Evolutionary conservation across 2,888 invertebrate genomes (phyloP), one percentile per base, ranked within the genome.

Genomic region (Galerucella calmariensis): DNA sequence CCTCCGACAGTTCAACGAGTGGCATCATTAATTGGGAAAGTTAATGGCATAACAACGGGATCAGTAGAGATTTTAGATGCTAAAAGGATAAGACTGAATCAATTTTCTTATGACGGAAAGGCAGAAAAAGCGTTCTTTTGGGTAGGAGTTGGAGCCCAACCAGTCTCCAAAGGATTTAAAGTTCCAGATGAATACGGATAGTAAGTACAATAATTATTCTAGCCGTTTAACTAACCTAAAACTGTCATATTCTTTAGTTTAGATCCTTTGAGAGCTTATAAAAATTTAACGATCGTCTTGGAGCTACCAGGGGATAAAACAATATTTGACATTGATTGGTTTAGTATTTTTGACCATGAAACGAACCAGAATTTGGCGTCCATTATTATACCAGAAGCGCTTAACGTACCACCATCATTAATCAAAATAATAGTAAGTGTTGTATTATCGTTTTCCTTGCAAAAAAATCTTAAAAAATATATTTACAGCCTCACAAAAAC

Each of bases 131-230:
- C 94, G 0, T 94, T 93, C 87, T 97, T 97, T 88, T 96, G 95
- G 95, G 92, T 94, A 0, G 97, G 97, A 11, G 93, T 94, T 73
- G 97, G 97, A 0, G 94, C 97, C 35, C 95, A 96, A 84, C 96
- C 97, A 0, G 94, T 93, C 12, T 91, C 93, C 62, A 93, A 94
- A 82, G 97, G 97, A 0, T 89, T 88, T 79, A 94, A 93, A 88
- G 92, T 97, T 77, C 96, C 97, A 0, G 96, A 97, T 87, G 97
- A 97, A 87, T 91, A 94, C 82, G 97, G 97, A 90, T 97, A 96
- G 96, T 97, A 88, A 93, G 95, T 92, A 76, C 58, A 74, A 46
- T 35, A 46, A n/a, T 16, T n/a, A 41, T n/a, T 12, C 16, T 62
- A 16, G 6, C 35, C 11, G n/a, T 35, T 24, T 20, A 41, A 4